Evolutionary conservation across 2,888 invertebrate species (phyloP), one percentile per base, ranked within the genome.

Genomic region (Cephalotes varians): DNA sequence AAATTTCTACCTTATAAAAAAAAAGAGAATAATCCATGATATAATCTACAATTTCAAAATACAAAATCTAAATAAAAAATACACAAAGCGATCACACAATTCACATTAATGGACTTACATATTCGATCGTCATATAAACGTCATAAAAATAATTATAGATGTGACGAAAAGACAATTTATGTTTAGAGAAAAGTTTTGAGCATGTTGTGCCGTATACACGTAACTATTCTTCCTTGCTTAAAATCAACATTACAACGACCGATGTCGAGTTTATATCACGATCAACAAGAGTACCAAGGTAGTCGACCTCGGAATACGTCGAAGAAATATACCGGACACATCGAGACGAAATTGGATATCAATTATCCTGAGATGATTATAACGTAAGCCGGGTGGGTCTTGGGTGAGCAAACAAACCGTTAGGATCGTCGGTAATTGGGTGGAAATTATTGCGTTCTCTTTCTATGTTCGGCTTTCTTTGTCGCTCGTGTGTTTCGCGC

Each of bases 341-440:
- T 65, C 86, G 71, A 49, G 85, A 83, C 90, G 86, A 91, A 90
- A 90, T 90, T 88, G 90, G 91, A 90, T 92, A 92, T 92, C 91
- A 92, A 92, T 92, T 92, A 92, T 91, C 87, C 81, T 67, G 69
- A 83, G 88, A 92, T 92, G 90, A 93, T 92, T 92, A 91, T 89
- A 92, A 91, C 89, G 88, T 90, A 87, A 90, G 88, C 83, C 85
- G 86, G 88, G 86, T 87, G 83, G 83, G 83, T 72, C 90, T 88
- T 85, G 87, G 88, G 86, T 86, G 85, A 90, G 88, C 89, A 92
- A 93, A 93, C 91, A 92, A 89, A 92, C 91, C 90, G 91, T 92
- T 92, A 91, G 87, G 86, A 87, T 83, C 83, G 86, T 73, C 88
- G 86, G 89, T 92, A 92, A 92, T 92, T 90, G 91, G 89, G 91